A percentile compares a stretch with the other conserved stretches of the same genome.
phyloP scores from a whole-genome alignment of 2,113 vertebrate species.

The Phalacrocorax pelagicus region DNA sequence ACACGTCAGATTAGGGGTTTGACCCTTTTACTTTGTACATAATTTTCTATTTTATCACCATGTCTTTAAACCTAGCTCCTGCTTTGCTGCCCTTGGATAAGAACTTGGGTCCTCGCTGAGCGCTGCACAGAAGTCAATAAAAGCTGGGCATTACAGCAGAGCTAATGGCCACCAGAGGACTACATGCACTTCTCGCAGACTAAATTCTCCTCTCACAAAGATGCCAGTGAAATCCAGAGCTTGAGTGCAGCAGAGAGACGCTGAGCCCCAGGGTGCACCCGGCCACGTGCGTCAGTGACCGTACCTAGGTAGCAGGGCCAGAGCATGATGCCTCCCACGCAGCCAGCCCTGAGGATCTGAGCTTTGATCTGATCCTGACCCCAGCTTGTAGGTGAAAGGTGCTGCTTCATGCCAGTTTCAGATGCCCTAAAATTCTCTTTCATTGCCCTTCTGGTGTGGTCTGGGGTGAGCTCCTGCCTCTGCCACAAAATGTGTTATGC shows the following conservation, averaged over 20 bases:
- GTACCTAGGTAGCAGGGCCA: not conserved
- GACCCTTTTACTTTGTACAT: conserved; percentile 49
- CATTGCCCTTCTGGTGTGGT: accelerated
- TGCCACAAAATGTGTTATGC: accelerated
- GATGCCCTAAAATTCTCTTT: not conserved
- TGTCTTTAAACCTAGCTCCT: not conserved
- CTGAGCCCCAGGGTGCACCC: accelerated
- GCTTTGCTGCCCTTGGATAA: not conserved
- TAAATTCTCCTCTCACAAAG: not conserved
- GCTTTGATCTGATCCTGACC: not conserved
- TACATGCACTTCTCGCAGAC: accelerated
- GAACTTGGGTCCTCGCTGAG: not conserved
- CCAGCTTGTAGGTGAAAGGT: not conserved
- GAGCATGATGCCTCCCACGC: not conserved
- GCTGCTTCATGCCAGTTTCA: not conserved
- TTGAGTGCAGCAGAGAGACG: not conserved
- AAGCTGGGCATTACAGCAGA: not conserved
- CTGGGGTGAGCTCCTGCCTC: not conserved
- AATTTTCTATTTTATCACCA: conserved; percentile 44
- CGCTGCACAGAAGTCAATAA: not conserved
- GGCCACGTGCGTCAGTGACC: not conserved
- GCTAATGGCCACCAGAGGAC: not conserved
- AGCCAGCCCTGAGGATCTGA: not conserved
- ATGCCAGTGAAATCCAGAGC: not conserved
- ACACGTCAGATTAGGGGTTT: conserved; percentile 26